These are phyloP conservation scores for Byasa hedistus DNA, from an alignment of 2,888 invertebrate species.

Conservation along the genomic window DNA sequence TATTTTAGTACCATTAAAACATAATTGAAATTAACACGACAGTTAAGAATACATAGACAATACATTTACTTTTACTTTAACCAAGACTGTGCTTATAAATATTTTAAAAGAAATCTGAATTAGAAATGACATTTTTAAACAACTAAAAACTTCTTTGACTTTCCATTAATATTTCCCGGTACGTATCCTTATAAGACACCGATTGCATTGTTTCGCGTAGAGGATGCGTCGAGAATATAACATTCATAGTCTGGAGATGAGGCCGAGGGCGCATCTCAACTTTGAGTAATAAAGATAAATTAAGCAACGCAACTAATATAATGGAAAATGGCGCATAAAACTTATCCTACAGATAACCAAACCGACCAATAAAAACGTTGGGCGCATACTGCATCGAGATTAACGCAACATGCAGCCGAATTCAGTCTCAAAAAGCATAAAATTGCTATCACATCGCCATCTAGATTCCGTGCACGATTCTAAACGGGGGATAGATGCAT, in stretches of 20 bases:
- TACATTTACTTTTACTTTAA: no score
- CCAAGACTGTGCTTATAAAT: no score
- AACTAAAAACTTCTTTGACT: no score
- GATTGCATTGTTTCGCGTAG: slow-evolving; percentile 18
- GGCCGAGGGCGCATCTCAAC: slow-evolving; percentile 27
- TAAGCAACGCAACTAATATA: slow-evolving; percentile 32
- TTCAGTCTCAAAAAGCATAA: slow-evolving; percentile 7
- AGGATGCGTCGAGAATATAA: slow-evolving; percentile 31
- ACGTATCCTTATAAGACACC: slow-evolving; percentile 21
- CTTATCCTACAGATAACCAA: slow-evolving; percentile 16
- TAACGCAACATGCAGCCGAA: slow-evolving; percentile 18
- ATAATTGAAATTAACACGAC: no score
- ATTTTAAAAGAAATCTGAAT: no score
- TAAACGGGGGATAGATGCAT: slow-evolving; percentile 41
- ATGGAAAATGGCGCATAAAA: slow-evolving; percentile 27
- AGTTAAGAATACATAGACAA: no score
- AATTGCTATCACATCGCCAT: not conserved
- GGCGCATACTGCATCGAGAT: slow-evolving; percentile 24
- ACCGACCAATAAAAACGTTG: slow-evolving; percentile 25
- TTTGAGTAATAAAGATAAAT: slow-evolving; percentile 38
- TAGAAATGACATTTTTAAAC: no score
- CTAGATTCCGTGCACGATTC: not conserved
- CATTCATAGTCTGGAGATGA: slow-evolving; percentile 16
- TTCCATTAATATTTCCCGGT: no score
- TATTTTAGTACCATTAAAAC: slow-evolving; percentile 1